A percentile compares a stretch with the other conserved stretches of the same genome.
Conservation (phyloP, 2,888 invertebrate species). For the Ecdyonurus torrentis region DNA sequence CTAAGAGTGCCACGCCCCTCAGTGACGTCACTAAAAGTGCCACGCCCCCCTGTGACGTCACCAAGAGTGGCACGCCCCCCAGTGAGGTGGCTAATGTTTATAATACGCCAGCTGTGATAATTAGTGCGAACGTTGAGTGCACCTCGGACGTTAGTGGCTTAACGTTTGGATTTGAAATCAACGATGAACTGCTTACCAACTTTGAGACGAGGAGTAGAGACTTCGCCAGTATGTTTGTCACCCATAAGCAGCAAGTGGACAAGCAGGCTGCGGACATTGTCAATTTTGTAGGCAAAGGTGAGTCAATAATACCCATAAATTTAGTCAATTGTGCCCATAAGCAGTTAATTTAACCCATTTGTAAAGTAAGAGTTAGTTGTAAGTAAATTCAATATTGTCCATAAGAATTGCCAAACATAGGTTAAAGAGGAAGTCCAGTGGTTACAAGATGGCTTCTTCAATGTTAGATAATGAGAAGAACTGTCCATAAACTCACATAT, state of each 20-base stretch:
- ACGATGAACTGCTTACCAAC: conserved; percentile 43
- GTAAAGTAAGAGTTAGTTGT: too few relatives aligned
- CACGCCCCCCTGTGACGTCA: neutral
- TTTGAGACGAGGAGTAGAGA: neutral
- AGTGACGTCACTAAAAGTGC: too few relatives aligned
- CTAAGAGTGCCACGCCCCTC: too few relatives aligned
- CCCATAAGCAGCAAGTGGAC: neutral
- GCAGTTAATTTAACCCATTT: too few relatives aligned
- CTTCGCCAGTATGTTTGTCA: neutral
- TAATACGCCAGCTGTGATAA: conserved; percentile 1
- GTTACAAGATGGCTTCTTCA: too few relatives aligned
- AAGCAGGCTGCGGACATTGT: neutral
- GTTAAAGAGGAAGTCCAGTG: too few relatives aligned
- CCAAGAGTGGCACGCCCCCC: neutral
- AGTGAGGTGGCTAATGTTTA: neutral
- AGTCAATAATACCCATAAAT: neutral
- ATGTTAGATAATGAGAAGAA: too few relatives aligned
- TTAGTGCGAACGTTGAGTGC: neutral
- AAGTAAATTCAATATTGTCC: too few relatives aligned
- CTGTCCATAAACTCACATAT: too few relatives aligned
- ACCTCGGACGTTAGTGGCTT: conserved; percentile 20
- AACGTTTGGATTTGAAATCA: conserved; percentile 66
- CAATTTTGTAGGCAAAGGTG: neutral
- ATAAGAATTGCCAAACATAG: too few relatives aligned
- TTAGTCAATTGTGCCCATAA: too few relatives aligned